Base-by-base conservation (phyloP, 1,140 invertebrate genomes). In the Conopomorpha cramerella region DNA sequence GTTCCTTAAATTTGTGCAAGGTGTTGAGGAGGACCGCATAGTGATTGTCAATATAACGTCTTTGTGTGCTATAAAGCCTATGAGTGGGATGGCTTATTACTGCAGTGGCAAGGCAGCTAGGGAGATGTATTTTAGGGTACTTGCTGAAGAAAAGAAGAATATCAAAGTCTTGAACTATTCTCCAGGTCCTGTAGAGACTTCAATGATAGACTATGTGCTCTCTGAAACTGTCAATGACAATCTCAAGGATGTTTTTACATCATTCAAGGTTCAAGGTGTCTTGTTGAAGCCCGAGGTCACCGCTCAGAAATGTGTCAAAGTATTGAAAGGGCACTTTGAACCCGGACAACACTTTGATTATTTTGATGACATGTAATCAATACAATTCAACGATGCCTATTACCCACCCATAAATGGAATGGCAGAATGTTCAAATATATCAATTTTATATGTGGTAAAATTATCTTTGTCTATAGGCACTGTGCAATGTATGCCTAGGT, bases 131-230 rank as follows among this genome's bases (percentile, higher is more conserved):
- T 95, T 98, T 54, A 86, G 85, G 56, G 86, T 89, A 17, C 77
- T 99, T 30, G 92, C 93, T 6, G 67, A 83, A 16, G 96, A 99
- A 79, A 84, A 90, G 46, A 83, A 85, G 10, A 56, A 84, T 14
- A 74, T 94, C 0, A 77, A 85, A 37, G 87, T 97, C 7, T 64
- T 99, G 2, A 96, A 88, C 72, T 99, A 98, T 78, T 88, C 94
- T 2, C 96, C 96, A 0, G 95, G 96, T 15, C 92, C 95, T 2
- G 88, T 98, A 2, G 82, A 93, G 43, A 98, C 95, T 0, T 86
- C 92, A 31, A 98, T 98, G 93, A 85, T 89, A 25, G 59, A 84
- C n/a, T 76, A 81, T 48, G 77, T 91, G 15, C 70, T 84, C 19
- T 68, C 80, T 3, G 74, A 84, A 30, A 65, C 83, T 0, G 71